Percentiles rank a stretch among this genome's conserved stretches.
These are phyloP conservation scores for Orthosia incerta DNA, from an alignment of 2,888 invertebrate species.

Conservation along the genomic window DNA sequence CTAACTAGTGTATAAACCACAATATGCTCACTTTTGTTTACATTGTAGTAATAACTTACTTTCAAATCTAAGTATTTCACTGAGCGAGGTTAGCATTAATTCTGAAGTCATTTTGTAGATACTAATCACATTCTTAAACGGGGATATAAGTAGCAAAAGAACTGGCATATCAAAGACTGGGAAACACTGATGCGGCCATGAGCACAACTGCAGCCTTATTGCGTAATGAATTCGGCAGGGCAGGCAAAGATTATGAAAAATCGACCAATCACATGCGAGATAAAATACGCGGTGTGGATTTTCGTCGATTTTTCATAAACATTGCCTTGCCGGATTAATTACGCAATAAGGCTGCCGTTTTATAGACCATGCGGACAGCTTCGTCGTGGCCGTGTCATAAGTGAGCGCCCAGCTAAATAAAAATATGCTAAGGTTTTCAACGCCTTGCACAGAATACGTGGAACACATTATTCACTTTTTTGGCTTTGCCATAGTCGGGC, in stretches of 20 bases:
- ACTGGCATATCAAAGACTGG: neutral
- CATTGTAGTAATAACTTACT: slow-evolving; percentile 28
- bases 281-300: no score
- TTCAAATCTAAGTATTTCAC: slow-evolving; percentile 10
- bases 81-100: slow-evolving; percentile 1
- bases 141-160: neutral
- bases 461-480: neutral
- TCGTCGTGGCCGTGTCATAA: no score
- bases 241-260: no score
- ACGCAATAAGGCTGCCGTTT: no score
- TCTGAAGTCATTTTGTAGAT: neutral
- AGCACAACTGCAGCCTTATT: neutral
- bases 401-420: neutral
- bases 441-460: neutral
- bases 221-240: neutral
- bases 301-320: no score
- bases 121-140: slow-evolving; percentile 18
- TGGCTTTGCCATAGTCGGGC: neutral
- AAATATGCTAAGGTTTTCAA: neutral
- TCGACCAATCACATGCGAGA: no score
- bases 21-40: slow-evolving; percentile 42
- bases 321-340: no score
- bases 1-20: slow-evolving; percentile 31
- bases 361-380: neutral
- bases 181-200: neutral